Evolutionary conservation across 2,113 vertebrate genomes (phyloP).

Genomic region (Psephotus haematonotus): DNA sequence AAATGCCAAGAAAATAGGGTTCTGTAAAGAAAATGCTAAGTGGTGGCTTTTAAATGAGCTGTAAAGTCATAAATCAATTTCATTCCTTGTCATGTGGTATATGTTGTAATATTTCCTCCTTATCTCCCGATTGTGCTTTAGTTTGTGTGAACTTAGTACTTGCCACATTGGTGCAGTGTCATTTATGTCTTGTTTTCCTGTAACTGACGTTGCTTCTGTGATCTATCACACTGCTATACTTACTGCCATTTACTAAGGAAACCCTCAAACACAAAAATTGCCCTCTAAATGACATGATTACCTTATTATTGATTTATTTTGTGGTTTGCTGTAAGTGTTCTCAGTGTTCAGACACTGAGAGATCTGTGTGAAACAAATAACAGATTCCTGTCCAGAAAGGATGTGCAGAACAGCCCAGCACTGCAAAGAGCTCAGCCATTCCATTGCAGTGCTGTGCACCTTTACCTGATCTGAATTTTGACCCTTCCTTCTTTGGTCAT

Average conservation of each 20-base stretch:
- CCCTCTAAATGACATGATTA: conserved; percentile 33
- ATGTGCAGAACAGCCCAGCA: neutral
- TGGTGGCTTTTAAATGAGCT: neutral
- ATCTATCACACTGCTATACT: conserved; percentile 1
- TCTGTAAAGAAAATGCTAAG: neutral
- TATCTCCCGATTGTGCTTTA: neutral
- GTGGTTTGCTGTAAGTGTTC: neutral
- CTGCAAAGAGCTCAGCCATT: neutral
- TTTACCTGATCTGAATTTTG: neutral
- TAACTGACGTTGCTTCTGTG: neutral
- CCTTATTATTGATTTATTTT: conserved; percentile 56
- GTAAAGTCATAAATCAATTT: neutral
- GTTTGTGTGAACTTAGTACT: neutral
- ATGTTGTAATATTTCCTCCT: neutral
- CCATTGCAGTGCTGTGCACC: neutral
- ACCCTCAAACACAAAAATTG: conserved; percentile 26
- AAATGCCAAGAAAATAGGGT: neutral
- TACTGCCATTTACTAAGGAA: conserved; percentile 26
- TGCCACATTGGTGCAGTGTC: neutral
- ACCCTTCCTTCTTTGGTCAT: neutral
- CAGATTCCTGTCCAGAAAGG: neutral
- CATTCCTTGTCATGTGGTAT: neutral
- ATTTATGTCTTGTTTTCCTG: neutral
- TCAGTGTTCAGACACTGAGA: neutral
- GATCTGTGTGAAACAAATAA: neutral